These are phyloP conservation scores for Polyergus mexicanus DNA, from an alignment of 1,140 invertebrate species.

Conservation along the genomic window DNA sequence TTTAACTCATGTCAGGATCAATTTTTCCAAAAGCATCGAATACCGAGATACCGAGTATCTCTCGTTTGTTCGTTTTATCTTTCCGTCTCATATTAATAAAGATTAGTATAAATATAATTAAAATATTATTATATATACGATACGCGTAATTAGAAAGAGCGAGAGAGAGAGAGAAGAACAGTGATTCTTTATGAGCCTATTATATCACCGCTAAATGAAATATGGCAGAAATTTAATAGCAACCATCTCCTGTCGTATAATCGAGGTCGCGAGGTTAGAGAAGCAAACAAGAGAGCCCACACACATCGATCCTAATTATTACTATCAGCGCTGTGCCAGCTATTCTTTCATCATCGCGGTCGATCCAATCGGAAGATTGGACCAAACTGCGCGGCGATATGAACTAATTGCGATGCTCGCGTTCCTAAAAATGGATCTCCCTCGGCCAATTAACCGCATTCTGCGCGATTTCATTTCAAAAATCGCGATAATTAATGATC, in stretches of 20 bases:
- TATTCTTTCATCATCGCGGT: conserved; percentile 67
- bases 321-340: conserved; percentile 67
- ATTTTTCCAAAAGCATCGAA: not conserved
- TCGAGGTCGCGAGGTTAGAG: conserved; percentile 68
- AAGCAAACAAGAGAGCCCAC: conserved; percentile 70
- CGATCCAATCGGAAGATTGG: conserved; percentile 64
- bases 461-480: conserved; percentile 38
- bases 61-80: conserved; percentile 2
- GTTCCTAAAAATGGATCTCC: conserved; percentile 61
- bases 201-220: conserved; percentile 62
- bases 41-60: not conserved
- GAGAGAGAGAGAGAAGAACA: not conserved
- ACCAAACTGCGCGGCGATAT: not conserved
- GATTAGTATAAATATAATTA: not conserved
- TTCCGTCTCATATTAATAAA: no score
- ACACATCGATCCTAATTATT: conserved; percentile 74
- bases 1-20: not conserved
- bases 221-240: conserved; percentile 61
- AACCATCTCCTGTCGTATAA: conserved; percentile 16
- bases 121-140: not conserved
- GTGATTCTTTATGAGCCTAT: conserved; percentile 58
- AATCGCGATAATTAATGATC: conserved; percentile 46
- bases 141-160: not conserved
- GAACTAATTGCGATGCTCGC: conserved; percentile 52
- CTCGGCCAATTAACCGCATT: conserved; percentile 41